These are phyloP conservation scores for Elymnias hypermnestra DNA, from an alignment of 1,140 invertebrate species.

Conservation along the genomic window DNA sequence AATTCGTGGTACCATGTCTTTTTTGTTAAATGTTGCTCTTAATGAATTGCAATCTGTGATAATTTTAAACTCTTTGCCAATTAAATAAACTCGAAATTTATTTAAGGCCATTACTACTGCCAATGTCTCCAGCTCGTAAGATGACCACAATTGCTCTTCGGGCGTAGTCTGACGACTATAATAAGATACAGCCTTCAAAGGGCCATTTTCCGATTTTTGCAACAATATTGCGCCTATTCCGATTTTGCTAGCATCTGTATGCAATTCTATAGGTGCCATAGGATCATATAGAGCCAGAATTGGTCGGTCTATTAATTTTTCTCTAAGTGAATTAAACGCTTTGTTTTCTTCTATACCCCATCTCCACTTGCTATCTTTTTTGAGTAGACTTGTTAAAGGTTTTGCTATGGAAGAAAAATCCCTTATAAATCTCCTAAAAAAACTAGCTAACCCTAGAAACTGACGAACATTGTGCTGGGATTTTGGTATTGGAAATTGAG, in stretches of 20 bases:
- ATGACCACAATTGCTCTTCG: constrained; percentile 4
- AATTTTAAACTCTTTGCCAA: constrained; percentile 53
- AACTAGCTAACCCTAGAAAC: constrained; percentile 18
- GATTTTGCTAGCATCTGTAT: constrained; percentile 12
- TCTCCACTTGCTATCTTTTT: constrained; percentile 20
- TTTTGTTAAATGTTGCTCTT: constrained; percentile 34
- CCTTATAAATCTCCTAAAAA: constrained; percentile 20
- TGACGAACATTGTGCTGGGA: constrained; percentile 20
- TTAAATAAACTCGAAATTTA: constrained; percentile 25
- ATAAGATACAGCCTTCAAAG: constrained; percentile 2
- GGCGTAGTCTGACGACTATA: constrained; percentile 7
- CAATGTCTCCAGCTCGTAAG: constrained; percentile 6
- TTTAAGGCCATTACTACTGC: constrained; percentile 2
- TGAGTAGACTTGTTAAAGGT: constrained; percentile 28
- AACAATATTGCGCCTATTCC: constrained; percentile 11
- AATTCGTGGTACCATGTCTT: constrained; percentile 38
- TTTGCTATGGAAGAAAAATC: constrained; percentile 29
- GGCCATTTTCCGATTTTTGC: neutral
- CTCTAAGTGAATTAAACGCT: constrained; percentile 7
- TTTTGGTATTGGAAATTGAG: constrained; percentile 25
- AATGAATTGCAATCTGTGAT: constrained; percentile 56
- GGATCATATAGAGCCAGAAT: constrained; percentile 13
- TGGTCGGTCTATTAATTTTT: constrained; percentile 4
- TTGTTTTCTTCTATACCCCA: constrained; percentile 11
- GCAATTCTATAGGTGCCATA: constrained; percentile 3